These are phyloP conservation scores for Ctenopoma multispine DNA, from an alignment of 2,797 vertebrate genomes.

Conservation along the genomic window DNA sequence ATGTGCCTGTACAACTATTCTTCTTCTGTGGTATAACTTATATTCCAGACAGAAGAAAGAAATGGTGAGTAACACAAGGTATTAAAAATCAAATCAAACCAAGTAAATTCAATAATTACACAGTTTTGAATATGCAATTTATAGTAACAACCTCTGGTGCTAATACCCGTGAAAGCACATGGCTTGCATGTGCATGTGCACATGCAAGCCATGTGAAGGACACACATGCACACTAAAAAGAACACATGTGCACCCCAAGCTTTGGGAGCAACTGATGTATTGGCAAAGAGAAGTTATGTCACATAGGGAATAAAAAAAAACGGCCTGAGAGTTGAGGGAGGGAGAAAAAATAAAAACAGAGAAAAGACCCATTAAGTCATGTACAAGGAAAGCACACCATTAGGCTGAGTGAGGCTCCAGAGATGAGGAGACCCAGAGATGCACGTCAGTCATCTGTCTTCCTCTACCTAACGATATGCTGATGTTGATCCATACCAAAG, in stretches of 20 bases:
- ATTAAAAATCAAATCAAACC: no score
- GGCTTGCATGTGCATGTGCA: no score
- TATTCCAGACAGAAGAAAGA: not conserved
- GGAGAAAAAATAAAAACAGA: slow-evolving; percentile 14
- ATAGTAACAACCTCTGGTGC: no score
- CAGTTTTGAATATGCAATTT: no score
- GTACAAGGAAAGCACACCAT: not conserved
- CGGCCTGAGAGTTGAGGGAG: not conserved
- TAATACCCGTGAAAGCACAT: no score
- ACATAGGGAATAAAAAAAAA: not conserved
- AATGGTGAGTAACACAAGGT: no score
- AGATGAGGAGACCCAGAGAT: not conserved
- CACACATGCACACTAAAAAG: not conserved
- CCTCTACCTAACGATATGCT: not conserved
- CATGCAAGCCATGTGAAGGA: no score
- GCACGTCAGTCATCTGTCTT: slow-evolving; percentile 21
- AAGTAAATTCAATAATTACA: no score
- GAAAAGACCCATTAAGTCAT: not conserved
- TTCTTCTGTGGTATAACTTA: not conserved
- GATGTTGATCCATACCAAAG: not conserved
- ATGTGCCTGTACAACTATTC: not conserved
- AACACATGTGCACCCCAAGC: not conserved
- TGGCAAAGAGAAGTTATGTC: not conserved
- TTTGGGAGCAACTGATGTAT: not conserved
- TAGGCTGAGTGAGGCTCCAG: slow-evolving; percentile 1